Base-by-base conservation (phyloP, 2,113 vertebrate species). In the Thomomys bottae region DNA sequence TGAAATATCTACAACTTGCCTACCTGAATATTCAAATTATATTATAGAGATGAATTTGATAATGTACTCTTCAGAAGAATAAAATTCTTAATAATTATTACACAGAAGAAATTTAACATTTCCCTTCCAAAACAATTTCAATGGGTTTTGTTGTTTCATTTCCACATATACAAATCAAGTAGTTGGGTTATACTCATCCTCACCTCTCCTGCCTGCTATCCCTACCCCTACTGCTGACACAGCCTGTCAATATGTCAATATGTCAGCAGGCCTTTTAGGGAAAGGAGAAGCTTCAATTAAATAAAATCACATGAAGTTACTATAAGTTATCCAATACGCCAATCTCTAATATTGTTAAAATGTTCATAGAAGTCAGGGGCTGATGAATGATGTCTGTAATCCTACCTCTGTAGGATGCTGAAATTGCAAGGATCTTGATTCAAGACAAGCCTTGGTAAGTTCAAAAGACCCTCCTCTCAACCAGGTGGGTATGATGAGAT, bases 61-160 rank as follows among this genome's bases (percentile, higher is more conserved):
- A 63, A 80, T 34, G 26, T n/a, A 4, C 4, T 73, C 18, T 18
- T 40, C 6, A 77, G 79, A 70, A 87, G 38, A 57, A 77, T 38
- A 67, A 68, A 49, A 67, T 87, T 79, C 86, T 36, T 59, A 91
- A 49, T 67, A 84, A 67, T n/a, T n/a, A n/a, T n/a, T n/a, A n/a
- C 63, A 76, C 4, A 92, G 28, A 49, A 23, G 71, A 14, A 75
- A 63, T 45, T 67, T 67, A 90, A 64, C 23, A 88, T 73, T 85
- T 88, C 38, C 14, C 64, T 10, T 49, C 84, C 32, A 72, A 1
- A 8, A 77, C 18, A 54, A 54, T 54, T 54, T 54, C 14, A 54
- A 54, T 15, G 18, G 49, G 49, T 11, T 45, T 45, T 11, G 14
- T 54, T 54, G 49, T 54, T 54, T 54, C 49, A 54, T 18, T 54